These are phyloP conservation scores for Urocynchramus pylzowi DNA, from an alignment of 2,113 vertebrate genomes.

Conservation along the genomic window DNA sequence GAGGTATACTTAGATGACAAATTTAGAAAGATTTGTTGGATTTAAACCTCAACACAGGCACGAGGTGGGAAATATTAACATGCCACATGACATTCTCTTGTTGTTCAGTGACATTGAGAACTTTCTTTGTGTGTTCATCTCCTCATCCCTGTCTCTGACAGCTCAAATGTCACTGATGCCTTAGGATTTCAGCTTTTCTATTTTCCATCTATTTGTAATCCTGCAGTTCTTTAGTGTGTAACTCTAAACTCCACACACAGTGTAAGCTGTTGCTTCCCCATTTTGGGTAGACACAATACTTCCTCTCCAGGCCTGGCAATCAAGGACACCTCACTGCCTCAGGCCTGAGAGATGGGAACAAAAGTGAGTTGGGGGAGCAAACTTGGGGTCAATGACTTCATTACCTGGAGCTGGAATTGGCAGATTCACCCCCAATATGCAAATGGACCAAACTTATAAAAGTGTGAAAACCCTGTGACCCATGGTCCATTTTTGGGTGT, in stretches of 20 bases:
- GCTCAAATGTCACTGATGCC: background rate
- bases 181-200: background rate
- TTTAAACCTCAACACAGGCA: background rate
- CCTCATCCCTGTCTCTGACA: background rate
- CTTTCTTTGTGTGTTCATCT: background rate
- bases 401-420: background rate
- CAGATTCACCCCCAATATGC: background rate
- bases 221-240: background rate
- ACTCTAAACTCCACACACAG: background rate
- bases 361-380: background rate
- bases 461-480: accelerated
- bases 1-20: background rate
- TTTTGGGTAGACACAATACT: background rate
- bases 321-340: background rate
- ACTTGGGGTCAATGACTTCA: background rate
- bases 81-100: background rate
- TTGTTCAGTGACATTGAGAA: background rate
- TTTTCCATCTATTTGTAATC: accelerated
- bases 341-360: background rate
- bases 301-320: background rate
- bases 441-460: background rate
- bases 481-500: accelerated
- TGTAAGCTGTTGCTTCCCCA: background rate
- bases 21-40: background rate
- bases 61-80: background rate